A percentile compares a stretch with the other conserved stretches of the same genome.
phyloP scores from a whole-genome alignment of 1,140 invertebrate species.

The Pogonomyrmex barbatus region DNA sequence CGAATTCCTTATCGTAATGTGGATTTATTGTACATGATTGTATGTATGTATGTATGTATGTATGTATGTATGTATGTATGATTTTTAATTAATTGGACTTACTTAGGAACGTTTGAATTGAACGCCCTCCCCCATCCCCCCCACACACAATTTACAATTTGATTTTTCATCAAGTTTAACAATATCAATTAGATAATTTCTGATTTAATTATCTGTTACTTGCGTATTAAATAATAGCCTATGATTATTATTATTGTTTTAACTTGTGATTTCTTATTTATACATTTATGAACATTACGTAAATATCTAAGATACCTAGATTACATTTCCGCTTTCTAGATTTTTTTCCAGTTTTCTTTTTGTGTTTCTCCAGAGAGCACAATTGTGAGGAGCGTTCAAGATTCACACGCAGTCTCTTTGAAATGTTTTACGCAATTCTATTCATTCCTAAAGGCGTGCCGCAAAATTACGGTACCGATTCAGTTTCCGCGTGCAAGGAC shows the following conservation, averaged over 20 bases:
- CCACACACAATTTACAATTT: neutral
- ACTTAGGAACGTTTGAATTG: neutral
- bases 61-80: neutral
- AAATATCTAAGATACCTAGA: neutral
- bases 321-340: too few species aligned
- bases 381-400: neutral
- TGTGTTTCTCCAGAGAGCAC: neutral
- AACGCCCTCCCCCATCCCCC: too few species aligned
- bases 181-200: neutral
- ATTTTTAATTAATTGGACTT: neutral
- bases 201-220: neutral
- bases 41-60: neutral
- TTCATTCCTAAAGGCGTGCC: neutral
- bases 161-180: neutral
- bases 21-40: neutral
- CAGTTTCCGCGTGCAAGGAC: constrained; percentile 35
- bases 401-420: neutral
- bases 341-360: neutral
- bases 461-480: constrained; percentile 35
- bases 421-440: constrained; percentile 8
- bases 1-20: neutral
- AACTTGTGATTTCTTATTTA: neutral
- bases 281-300: neutral
- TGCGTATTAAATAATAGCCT: neutral
- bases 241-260: neutral